Conservation (phyloP, 2,888 invertebrate species). For the Drosophila macrospina region DNA sequence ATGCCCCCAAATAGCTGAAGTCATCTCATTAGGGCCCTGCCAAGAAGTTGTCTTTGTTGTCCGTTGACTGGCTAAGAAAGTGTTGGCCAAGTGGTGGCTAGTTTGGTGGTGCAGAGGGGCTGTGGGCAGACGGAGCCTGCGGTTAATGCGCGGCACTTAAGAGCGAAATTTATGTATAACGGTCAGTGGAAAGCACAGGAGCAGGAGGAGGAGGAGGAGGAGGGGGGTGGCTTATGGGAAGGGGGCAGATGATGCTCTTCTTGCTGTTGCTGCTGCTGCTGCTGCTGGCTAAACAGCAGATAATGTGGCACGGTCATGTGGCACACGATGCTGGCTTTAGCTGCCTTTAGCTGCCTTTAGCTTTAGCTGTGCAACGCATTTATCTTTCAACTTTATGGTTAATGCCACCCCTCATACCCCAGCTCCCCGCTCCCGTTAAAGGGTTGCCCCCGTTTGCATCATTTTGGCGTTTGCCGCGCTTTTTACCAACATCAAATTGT, state of each 20-base stretch:
- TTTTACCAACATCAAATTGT: slow-evolving; percentile 13
- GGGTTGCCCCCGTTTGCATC: slow-evolving; percentile 14
- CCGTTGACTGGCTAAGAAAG: neutral
- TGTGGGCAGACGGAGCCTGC: too few species aligned
- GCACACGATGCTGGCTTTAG: slow-evolving; percentile 13
- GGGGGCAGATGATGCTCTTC: too few species aligned
- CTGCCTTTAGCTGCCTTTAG: slow-evolving; percentile 25
- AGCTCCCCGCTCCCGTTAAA: neutral
- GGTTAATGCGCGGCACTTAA: slow-evolving; percentile 69
- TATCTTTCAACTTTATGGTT: slow-evolving; percentile 55
- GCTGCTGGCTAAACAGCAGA: slow-evolving; percentile 45
- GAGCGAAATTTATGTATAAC: slow-evolving; percentile 57
- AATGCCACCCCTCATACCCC: neutral
- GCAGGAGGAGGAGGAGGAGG: too few species aligned
- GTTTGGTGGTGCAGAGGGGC: too few species aligned
- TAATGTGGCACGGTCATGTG: slow-evolving; percentile 51
- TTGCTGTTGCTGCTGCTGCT: neutral
- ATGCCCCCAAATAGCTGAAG: slow-evolving; percentile 15
- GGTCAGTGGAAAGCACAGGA: slow-evolving; percentile 31
- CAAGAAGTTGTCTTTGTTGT: slow-evolving; percentile 51
- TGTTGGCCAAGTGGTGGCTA: too few species aligned
- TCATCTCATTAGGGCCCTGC: slow-evolving; percentile 45
- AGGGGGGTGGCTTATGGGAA: too few species aligned
- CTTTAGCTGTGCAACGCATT: slow-evolving; percentile 44
- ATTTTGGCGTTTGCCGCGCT: slow-evolving; percentile 5